Base-by-base conservation (phyloP, 1,140 invertebrate species). In the Procambarus clarkii region DNA sequence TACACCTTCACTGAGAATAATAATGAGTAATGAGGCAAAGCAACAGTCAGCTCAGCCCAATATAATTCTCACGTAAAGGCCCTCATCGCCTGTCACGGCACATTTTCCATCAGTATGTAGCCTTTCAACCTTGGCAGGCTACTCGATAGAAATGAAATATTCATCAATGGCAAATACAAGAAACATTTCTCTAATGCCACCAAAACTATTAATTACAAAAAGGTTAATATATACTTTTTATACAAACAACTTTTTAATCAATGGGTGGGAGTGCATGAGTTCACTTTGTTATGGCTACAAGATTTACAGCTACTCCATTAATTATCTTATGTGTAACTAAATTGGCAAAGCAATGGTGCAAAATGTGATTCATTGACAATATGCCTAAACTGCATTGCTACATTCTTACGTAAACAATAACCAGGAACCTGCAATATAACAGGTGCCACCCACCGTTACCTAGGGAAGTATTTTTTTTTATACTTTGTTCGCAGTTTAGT, bases 311-410 rank as follows among this genome's bases (percentile, higher is more conserved):
- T 44, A 83, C 50, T 64, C 54, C 64, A 77, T 90, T 84, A 90
- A 77, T 83, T 78, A 90, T 45, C 60, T 86, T 86, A 84, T 69
- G 76, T 86, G 85, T 78, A 90, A 83, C 88, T 84, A 83, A 84
- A 90, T 24, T 88, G 87, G 80, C 87, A 82, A 88, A 88, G 87
- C 78, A 69, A 77, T 80, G 77, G 89, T 91, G 89, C 89, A 91
- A 91, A 79, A 84, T 91, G 89, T 91, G 89, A 85, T 91, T 91
- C 89, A 91, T 91, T 45, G 71, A 91, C 89, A 91, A 78, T 78
- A 79, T 91, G 46, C 60, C 89, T 91, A 91, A 71, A 79, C 69
- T 85, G 82, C 74, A 79, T 54, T 46, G 60, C 89, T 85, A 79
- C 81, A 79, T 74, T 83, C 64, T 76, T 81, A 34, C 44, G 45